phyloP scores from a whole-genome alignment of 2,113 vertebrate genomes.

The Equus przewalskii region DNA sequence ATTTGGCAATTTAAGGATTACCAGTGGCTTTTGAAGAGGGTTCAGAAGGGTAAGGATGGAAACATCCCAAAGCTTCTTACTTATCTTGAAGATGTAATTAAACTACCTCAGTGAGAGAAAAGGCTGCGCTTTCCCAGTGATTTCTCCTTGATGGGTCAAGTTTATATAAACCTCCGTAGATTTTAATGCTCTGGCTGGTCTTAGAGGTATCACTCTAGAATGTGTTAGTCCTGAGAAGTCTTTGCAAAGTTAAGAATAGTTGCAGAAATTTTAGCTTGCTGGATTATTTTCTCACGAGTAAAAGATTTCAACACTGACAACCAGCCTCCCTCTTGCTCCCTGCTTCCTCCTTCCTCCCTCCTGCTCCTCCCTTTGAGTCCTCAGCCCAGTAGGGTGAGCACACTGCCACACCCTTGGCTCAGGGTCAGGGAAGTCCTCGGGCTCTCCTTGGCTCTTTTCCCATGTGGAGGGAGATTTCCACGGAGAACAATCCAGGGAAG shows the following conservation, averaged over 20 bases:
- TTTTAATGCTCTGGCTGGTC: not conserved
- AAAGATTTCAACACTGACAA: not conserved
- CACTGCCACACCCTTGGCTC: constrained; percentile 66
- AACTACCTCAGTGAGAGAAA: not conserved
- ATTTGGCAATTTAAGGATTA: not conserved
- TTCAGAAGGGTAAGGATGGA: not conserved
- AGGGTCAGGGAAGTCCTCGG: constrained; percentile 79
- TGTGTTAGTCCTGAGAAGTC: not conserved
- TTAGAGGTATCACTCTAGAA: constrained; percentile 18
- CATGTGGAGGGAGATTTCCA: constrained; percentile 75
- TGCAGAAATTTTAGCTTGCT: not conserved
- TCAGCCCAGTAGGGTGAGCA: not conserved
- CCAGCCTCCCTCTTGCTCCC: not conserved
- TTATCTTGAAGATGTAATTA: not conserved
- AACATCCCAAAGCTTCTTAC: not conserved
- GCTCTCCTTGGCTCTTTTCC: constrained; percentile 79
- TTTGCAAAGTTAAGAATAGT: not conserved
- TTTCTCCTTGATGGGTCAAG: constrained; percentile 37
- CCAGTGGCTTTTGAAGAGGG: not conserved
- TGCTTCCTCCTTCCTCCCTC: constrained; percentile 6
- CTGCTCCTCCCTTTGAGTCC: not conserved
- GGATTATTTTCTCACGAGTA: constrained; percentile 25
- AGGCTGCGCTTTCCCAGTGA: not conserved
- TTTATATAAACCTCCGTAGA: not conserved
- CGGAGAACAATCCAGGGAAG: constrained; percentile 81